Base-by-base conservation (phyloP, 2,797 vertebrate species). In the Darevskia mixta region DNA sequence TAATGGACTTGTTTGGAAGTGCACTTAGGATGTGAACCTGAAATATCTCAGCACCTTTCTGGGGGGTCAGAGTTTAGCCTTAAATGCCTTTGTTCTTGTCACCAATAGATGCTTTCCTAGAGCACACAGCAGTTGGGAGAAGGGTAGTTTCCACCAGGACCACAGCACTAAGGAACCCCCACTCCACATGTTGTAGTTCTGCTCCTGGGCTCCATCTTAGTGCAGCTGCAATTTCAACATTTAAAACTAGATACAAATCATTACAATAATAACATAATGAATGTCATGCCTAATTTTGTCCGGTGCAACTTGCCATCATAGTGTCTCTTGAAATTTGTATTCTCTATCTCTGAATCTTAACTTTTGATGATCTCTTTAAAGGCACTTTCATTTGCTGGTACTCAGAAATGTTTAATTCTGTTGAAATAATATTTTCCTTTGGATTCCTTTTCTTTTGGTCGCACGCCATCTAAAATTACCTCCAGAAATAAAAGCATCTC, bases 351-450 rank as follows among this genome's bases (percentile, higher is more conserved):
- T 35, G 6, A 64, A 76, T 49, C 23, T 87, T 82, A 73, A 64
- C 9, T 82, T 66, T 67, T 79, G n/a, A 86, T 29, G 13, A 49
- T 29, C 43, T 38, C 58, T 43, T 23, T 15, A 61, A 87, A 81
- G 66, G 27, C n/a, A 5, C 75, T 81, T 87, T 64, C 38, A 32
- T 38, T 93, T 95, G 80, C 88, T 90, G 89, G 92, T 92, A 95
- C 92, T 77, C 83, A 92, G 89, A 90, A 82, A 81, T 91, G 87
- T n/a, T 91, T 49, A 8, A 77, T 73, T 64, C 76, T 58, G 78
- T 89, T 83, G 25, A 23, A 23, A 93, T 95, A 95, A 95, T 93
- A 96, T 95, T 96, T 95, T 94, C 92, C 92, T 80, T 94, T 95
- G 94, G 92, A 93, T 88, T 94, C 29, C 86, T 92, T 90, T 93